Percentiles rank a stretch among this genome's conserved stretches.
Conservation (phyloP, 2,797 vertebrate genomes). For the Chiloscyllium punctatum region DNA sequence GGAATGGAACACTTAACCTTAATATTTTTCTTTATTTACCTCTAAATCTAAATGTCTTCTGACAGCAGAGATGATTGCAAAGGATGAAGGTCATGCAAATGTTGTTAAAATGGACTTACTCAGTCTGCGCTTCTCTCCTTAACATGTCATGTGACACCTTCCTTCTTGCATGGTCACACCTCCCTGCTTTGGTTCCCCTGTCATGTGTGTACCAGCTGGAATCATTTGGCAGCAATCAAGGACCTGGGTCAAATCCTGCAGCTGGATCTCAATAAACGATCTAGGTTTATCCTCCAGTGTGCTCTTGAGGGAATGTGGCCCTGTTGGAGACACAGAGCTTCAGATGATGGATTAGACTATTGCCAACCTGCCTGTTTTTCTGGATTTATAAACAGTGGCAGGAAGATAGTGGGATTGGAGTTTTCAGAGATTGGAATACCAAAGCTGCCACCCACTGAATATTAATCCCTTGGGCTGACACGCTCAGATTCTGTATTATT, state of each 20-base stretch:
- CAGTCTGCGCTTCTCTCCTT: not conserved
- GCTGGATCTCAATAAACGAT: not conserved
- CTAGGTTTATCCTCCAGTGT: not conserved
- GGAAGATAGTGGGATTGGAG: not conserved
- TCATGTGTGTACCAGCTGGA: not conserved
- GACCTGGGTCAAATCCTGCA: too few relatives aligned
- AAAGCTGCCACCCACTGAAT: not conserved
- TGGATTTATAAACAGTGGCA: not conserved
- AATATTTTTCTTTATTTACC: not conserved
- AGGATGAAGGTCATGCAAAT: not conserved
- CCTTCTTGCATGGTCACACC: not conserved
- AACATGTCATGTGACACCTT: not conserved
- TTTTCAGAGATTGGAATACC: not conserved
- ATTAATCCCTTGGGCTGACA: not conserved
- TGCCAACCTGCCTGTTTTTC: not conserved
- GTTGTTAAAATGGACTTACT: not conserved
- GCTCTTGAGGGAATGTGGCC: not conserved
- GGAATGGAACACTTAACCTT: not conserved
- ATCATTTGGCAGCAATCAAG: not conserved
- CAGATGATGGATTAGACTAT: not conserved
- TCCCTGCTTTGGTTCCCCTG: not conserved
- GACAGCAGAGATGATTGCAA: not conserved
- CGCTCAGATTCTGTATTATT: not conserved
- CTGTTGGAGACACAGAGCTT: not conserved
- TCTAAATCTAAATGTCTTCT: not conserved